phyloP scores from a whole-genome alignment of 2,888 invertebrate species.

The Noctua fimbriata region DNA sequence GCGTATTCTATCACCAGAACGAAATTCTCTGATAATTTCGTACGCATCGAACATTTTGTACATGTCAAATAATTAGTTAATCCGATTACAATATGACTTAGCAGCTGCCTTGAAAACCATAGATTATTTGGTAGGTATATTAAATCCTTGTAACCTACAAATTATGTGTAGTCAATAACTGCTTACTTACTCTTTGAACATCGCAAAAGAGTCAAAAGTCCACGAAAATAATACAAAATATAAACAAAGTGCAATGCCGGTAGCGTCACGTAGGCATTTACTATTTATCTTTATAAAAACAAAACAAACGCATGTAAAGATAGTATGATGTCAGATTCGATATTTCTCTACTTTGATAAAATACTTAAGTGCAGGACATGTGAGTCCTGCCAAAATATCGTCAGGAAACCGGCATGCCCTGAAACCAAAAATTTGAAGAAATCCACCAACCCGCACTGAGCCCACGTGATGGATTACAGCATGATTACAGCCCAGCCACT shows the following conservation, averaged over 20 bases:
- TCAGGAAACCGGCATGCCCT: neutral
- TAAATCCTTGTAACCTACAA: neutral
- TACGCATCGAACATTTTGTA: neutral
- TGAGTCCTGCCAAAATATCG: neutral
- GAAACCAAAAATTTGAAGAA: neutral
- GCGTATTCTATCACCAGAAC: neutral
- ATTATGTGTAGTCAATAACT: neutral
- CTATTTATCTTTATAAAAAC: constrained; percentile 32
- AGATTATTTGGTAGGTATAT: neutral
- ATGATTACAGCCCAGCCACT: neutral
- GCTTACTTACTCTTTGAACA: neutral
- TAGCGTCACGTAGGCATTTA: constrained; percentile 56
- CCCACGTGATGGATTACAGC: neutral
- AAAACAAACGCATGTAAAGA: constrained; percentile 30
- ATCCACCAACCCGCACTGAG: neutral
- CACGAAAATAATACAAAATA: constrained; percentile 15
- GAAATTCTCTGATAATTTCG: neutral
- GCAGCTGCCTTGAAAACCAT: neutral
- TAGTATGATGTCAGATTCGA: constrained; percentile 34
- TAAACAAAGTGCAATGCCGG: constrained; percentile 51
- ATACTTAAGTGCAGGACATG: constrained; percentile 42
- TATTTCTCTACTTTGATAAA: constrained; percentile 39
- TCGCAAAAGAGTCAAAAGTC: constrained; percentile 40
- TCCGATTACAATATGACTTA: neutral
- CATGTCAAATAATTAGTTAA: constrained; percentile 13